Base-by-base conservation (phyloP, 2,113 vertebrate species). In the Bucco capensis region DNA sequence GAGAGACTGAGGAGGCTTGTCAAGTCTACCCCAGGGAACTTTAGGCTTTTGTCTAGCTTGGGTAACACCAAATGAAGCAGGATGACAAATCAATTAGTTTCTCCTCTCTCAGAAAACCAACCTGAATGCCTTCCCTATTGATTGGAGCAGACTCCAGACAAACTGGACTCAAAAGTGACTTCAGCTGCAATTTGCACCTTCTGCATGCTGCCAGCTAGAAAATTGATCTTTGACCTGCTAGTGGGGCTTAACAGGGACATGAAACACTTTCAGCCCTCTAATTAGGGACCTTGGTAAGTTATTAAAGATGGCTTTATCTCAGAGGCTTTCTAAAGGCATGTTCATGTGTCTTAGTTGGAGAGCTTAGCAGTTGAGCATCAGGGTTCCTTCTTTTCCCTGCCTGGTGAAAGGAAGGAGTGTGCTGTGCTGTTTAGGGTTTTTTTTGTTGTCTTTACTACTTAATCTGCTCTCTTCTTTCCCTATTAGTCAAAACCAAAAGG, bases 301-400 rank as follows among this genome's bases (percentile, higher is more conserved):
- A 75, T 51, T 89, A 51, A 44, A 60, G 44, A 33, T 65, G 60
- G 65, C 78, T 86, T 90, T 31, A 67, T 37, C 71, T 77, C 1
- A 0, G 22, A 47, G 66, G 40, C 76, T 60, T 67, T 51, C 31
- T 60, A 42, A 6, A 75, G 60, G n/a, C 23, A 15, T 0, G 25
- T 38, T 58, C 24, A 5, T 31, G 16, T 57, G 80, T 40, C 66
- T 82, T 38, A 44, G 38, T 60, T 62, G 72, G 38, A 49, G 35
- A 0, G 51, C 38, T 83, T 37, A 49, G 73, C 53, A 56, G 5
- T 50, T 31, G 40, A 8, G 7, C 5, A 5, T 18, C 27, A 8
- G 38, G 57, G 7, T 38, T 62, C 47, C 19, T 14, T 9, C 58
- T 33, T 19, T 65, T 14, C 28, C 47, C n/a, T 76, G 0, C 35